These are phyloP conservation scores for Aegotheles bennettii DNA, from an alignment of 2,113 vertebrate species.

Conservation along the genomic window DNA sequence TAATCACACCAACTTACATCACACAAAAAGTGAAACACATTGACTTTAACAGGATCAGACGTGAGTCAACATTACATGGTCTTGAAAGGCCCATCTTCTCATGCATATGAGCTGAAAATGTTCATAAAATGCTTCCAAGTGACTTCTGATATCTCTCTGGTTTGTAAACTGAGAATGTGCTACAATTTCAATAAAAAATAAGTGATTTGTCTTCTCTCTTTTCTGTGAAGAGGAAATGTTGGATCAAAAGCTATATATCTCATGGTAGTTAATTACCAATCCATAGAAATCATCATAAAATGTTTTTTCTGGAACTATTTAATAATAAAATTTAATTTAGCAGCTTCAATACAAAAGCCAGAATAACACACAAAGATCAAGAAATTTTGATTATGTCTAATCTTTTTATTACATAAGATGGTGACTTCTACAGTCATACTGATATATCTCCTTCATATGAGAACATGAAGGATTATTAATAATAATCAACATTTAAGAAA, in stretches of 20 bases:
- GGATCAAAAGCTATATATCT: neutral
- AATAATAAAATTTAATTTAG: neutral
- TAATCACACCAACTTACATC: neutral
- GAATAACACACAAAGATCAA: neutral
- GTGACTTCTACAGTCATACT: neutral
- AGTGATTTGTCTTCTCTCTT: neutral
- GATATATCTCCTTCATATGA: neutral
- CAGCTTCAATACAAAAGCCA: neutral
- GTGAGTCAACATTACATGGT: neutral
- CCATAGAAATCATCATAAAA: neutral
- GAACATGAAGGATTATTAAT: neutral
- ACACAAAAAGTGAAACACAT: neutral
- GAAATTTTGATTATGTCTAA: neutral
- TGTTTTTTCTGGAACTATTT: neutral
- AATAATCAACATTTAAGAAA: neutral
- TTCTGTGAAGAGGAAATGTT: neutral
- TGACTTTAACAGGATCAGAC: neutral
- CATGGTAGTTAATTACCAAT: neutral
- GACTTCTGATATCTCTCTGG: neutral
- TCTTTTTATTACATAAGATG: neutral
- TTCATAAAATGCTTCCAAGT: neutral
- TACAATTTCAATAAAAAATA: neutral
- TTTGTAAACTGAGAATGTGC: neutral
- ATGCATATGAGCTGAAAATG: neutral
- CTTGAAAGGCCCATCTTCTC: neutral